Base-by-base conservation (phyloP, 2,797 vertebrate species). In the Lates japonicus region DNA sequence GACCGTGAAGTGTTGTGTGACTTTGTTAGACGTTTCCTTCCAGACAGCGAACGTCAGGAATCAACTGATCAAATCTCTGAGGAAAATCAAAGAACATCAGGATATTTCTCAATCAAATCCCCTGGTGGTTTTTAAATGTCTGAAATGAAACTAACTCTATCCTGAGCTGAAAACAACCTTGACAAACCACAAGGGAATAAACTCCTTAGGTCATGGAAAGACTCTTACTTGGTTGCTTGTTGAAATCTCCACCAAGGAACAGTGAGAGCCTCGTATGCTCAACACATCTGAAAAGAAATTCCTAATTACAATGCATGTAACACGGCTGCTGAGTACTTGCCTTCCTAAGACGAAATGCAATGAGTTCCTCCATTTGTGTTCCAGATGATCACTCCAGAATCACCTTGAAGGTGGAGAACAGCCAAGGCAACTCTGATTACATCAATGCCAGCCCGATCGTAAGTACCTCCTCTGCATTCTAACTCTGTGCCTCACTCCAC, bases 401-500 rank as follows among this genome's bases (percentile, higher is more conserved):
- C 94, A 95, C 95, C 84, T 92, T 99, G 93, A 99, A 96, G 92
- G 81, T 91, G 20, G 97, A 99, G 80, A 97, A 95, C 86, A 98
- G 97, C 94, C 97, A 97, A 17, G 93, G 96, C 80, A 96, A 88
- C 87, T 98, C 97, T 0, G 97, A 99, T 86, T 99, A 99, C 95
- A 97, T 99, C 96, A 99, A 99, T 0, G 98, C 98, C 92, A 99
- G 98, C 93, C 96, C 98, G 25, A 98, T 99, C 58, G 98, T 99
- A 88, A 98, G 97, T 96, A 92, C 72, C 84, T 74, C 85, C 81
- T 87, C 87, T 84, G 80, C 85, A 82, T 84, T 46, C 74, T 55
- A 41, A 74, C 80, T 62, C 29, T 20, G 58, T 58, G 20, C 74
- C 82, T 71, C 77, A 48, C 52, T 0, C 60, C 19, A 1, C 60